Evolutionary conservation across 2,888 invertebrate genomes (phyloP).

Genomic region (Halictus quadricinctus): DNA sequence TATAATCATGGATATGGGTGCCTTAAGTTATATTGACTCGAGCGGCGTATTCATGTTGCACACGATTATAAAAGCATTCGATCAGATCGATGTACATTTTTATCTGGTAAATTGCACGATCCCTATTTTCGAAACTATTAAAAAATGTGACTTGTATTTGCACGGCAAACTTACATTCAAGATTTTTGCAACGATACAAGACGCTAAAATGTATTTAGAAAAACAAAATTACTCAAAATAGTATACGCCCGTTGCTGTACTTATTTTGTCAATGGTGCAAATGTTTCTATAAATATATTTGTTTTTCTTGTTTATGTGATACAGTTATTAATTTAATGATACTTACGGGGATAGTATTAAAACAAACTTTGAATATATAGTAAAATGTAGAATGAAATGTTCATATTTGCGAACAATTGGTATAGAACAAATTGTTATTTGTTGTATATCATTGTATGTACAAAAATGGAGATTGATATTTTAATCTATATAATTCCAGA

Average conservation of each 20-base stretch:
- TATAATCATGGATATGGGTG: constrained; percentile 86
- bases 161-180: constrained; percentile 79
- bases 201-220: constrained; percentile 84
- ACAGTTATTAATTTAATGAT: constrained; percentile 16
- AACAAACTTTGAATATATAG: background rate
- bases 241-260: constrained; percentile 7
- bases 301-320: constrained; percentile 21
- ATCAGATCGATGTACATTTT: constrained; percentile 83
- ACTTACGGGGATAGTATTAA: constrained; percentile 15
- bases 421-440: background rate
- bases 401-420: constrained; percentile 6
- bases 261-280: constrained; percentile 11
- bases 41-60: constrained; percentile 85
- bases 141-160: constrained; percentile 78
- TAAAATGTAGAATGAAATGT: background rate
- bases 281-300: background rate
- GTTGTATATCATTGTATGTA: no score
- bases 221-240: constrained; percentile 68
- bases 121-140: constrained; percentile 80
- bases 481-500: background rate
- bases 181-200: constrained; percentile 86
- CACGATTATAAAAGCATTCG: constrained; percentile 83
- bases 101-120: constrained; percentile 84
- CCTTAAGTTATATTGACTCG: constrained; percentile 86
- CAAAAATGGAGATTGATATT: background rate